Conservation (phyloP, 2,888 invertebrate genomes). For the Metallyticus violacea region DNA sequence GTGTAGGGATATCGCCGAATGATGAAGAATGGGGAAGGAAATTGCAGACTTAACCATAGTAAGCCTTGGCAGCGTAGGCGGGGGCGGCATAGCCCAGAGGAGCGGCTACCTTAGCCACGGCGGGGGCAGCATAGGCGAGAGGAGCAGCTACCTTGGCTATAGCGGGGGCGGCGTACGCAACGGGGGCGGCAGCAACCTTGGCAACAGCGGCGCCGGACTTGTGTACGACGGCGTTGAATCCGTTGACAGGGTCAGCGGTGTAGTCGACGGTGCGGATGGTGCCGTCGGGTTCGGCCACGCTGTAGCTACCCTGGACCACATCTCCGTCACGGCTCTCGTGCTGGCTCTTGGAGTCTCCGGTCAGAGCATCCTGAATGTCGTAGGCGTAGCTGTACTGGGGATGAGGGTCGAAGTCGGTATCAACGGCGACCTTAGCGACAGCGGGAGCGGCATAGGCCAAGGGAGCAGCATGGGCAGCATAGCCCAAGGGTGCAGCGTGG, state of each 20-base stretch:
- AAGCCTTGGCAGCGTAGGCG: neutral
- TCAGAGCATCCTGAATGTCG: conserved; percentile 34
- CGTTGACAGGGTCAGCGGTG: conserved; percentile 35
- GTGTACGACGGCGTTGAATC: conserved; percentile 36
- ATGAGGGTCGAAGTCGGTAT: conserved; percentile 35
- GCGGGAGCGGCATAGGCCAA: conserved; percentile 4
- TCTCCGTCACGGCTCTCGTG: conserved; percentile 34
- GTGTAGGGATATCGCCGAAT: no score
- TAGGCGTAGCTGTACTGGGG: conserved; percentile 35
- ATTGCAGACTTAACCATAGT: neutral
- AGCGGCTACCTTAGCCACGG: conserved; percentile 41
- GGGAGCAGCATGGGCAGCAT: conserved; percentile 1
- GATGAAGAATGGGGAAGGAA: neutral
- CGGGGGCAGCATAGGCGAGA: conserved; percentile 39
- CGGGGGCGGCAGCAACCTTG: conserved; percentile 8
- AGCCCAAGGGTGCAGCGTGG: conserved; percentile 32
- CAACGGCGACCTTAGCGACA: conserved; percentile 27
- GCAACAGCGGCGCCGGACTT: conserved; percentile 5
- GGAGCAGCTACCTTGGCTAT: conserved; percentile 42
- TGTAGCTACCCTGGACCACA: conserved; percentile 34
- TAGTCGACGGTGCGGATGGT: conserved; percentile 33
- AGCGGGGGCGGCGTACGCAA: conserved; percentile 24
- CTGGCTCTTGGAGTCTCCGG: conserved; percentile 36
- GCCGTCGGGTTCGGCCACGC: conserved; percentile 34
- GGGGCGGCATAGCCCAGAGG: conserved; percentile 35